Evolutionary conservation across 2,797 vertebrate species (phyloP).

Genomic region (Neosilurus mollespiculum): DNA sequence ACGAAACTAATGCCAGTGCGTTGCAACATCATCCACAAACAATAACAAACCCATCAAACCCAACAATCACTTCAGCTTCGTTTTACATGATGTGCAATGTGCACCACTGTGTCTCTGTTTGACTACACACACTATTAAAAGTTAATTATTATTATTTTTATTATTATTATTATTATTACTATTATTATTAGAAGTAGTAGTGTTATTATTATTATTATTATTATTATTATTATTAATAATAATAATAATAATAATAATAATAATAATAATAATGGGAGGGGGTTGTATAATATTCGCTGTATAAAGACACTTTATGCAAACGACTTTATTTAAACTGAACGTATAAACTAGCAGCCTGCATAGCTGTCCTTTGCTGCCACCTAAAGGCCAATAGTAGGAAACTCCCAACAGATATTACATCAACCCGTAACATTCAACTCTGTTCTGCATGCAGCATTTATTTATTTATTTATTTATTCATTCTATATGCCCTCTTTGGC

Average conservation of each 20-base stretch:
- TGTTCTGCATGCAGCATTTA: background rate
- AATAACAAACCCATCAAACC: background rate
- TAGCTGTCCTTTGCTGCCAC: constrained; percentile 64
- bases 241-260: too few species aligned
- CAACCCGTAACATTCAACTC: too few species aligned
- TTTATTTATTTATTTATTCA: too few species aligned
- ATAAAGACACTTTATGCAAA: background rate
- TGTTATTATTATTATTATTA: too few species aligned
- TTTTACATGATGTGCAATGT: background rate
- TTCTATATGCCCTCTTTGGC: background rate
- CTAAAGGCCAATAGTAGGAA: constrained; percentile 53
- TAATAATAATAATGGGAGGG: too few species aligned
- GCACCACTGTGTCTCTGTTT: background rate
- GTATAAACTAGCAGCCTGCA: background rate
- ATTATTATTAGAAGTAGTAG: too few species aligned
- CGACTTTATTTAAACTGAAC: background rate
- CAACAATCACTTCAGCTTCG: background rate
- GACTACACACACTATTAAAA: background rate
- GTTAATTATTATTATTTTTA: background rate
- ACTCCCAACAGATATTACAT: background rate
- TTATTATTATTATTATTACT: background rate
- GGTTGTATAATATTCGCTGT: background rate
- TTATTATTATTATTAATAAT: too few species aligned
- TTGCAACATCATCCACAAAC: background rate
- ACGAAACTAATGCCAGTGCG: background rate